Evolutionary conservation across 1,140 invertebrate species (phyloP), one percentile per base, ranked within the genome.

Genomic region (Sycophaga agraensis): DNA sequence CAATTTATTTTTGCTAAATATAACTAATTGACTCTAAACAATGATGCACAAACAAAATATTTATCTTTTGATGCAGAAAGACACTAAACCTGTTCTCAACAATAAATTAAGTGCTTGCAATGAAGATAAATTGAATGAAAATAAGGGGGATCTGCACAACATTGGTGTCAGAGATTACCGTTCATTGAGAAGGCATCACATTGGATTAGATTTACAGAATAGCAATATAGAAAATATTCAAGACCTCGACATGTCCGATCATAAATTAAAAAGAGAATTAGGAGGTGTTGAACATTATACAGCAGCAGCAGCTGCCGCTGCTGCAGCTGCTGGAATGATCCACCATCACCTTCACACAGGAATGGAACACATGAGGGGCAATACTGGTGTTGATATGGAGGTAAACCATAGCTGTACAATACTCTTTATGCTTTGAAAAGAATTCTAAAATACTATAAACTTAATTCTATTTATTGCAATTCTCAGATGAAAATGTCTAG

Each of bases 401-500:
- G 62, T 64, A 24, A 43, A 22, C 26, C n/a, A n/a, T n/a, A n/a
- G n/a, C n/a, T n/a, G n/a, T n/a, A n/a, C n/a, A n/a, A n/a, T n/a
- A n/a, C n/a, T n/a, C 28, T 31, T 6, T 31, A 31, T 31, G 4
- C 28, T 6, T 31, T 11, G 11, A 6, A 31, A 31, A 42, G 14
- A 34, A 11, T 17, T 21, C 19, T 45, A 34, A 17, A 26, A 19
- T 8, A 45, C 16, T 22, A n/a, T 12, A 56, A 7, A 17, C n/a
- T 31, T 31, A 31, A 11, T 11, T 11, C 28, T 31, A 31, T 16
- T 28, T 28, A 31, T 31, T 37, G 28, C 31, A 40, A 28, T 56
- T 69, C 64, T 22, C 19, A 81, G 78, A 73, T 81, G 6, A 80
- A 80, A 65, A 65, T 81, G 51, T 69, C 72, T n/a, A 72, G 79